These are phyloP conservation scores for Diphyllodes magnificus DNA, from an alignment of 2,113 vertebrate genomes.

Conservation along the genomic window DNA sequence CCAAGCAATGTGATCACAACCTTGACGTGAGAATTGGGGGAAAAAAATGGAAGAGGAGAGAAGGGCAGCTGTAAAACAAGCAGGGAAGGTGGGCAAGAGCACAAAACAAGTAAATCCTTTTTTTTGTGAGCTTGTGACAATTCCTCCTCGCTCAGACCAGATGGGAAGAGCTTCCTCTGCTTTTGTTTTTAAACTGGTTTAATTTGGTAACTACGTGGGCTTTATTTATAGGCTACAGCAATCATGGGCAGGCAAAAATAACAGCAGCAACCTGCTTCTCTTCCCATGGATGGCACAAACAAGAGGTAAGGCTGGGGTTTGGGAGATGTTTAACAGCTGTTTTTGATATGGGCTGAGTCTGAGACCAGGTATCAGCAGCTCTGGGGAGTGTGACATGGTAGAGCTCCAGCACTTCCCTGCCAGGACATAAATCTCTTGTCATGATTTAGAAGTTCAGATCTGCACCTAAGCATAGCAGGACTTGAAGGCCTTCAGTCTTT, in stretches of 20 bases:
- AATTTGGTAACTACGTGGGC: neutral
- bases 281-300: neutral
- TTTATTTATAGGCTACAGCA: neutral
- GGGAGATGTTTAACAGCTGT: neutral
- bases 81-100: neutral
- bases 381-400: neutral
- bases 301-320: neutral
- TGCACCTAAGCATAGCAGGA: neutral
- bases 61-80: neutral
- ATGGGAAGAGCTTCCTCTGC: neutral
- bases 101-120: neutral
- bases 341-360: neutral
- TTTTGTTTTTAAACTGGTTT: neutral
- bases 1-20: neutral
- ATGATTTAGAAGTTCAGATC: neutral
- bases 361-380: neutral
- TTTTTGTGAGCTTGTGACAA: neutral
- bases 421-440: neutral
- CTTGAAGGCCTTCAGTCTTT: neutral
- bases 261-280: neutral
- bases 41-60: neutral
- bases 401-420: neutral
- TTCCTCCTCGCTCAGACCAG: neutral
- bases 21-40: rapidly evolving
- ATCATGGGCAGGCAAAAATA: neutral